These are phyloP conservation scores for Glaucidium brasilianum DNA, from an alignment of 2,113 vertebrate species.

Conservation along the genomic window DNA sequence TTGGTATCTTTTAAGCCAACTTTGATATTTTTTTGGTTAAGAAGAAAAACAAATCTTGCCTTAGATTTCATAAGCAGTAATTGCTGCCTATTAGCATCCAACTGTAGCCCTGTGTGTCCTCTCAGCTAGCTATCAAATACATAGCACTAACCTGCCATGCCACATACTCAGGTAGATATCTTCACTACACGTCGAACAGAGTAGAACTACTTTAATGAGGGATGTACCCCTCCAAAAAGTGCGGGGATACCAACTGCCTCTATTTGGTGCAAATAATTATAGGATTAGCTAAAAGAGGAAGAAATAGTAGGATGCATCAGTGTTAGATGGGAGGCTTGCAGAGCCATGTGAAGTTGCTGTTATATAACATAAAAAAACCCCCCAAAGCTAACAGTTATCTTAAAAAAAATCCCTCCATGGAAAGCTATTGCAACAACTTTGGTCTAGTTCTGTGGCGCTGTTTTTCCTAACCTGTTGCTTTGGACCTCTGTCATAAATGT, in stretches of 20 bases:
- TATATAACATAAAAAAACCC: not conserved
- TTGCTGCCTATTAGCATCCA: not conserved
- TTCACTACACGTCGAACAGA: not conserved
- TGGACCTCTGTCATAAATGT: not conserved
- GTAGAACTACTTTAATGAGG: not conserved
- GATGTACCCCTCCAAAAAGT: not conserved
- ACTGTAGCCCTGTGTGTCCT: not conserved
- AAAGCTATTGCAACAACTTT: not conserved
- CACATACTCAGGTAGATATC: not conserved
- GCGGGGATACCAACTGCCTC: not conserved
- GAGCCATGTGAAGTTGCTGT: not conserved
- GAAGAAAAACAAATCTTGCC: not conserved
- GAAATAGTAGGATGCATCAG: not conserved
- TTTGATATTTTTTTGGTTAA: not conserved
- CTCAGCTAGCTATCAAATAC: not conserved
- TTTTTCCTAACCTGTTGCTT: not conserved
- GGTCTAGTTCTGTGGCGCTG: not conserved
- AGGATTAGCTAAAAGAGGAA: not conserved
- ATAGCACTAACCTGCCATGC: not conserved
- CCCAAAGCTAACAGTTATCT: not conserved
- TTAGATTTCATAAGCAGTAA: not conserved
- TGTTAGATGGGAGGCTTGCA: not conserved
- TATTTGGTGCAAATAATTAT: not conserved
- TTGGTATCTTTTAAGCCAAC: not conserved
- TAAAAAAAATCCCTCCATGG: not conserved